These are phyloP conservation scores for Polymixis lichenea DNA, from an alignment of 2,888 invertebrate genomes.

Conservation along the genomic window DNA sequence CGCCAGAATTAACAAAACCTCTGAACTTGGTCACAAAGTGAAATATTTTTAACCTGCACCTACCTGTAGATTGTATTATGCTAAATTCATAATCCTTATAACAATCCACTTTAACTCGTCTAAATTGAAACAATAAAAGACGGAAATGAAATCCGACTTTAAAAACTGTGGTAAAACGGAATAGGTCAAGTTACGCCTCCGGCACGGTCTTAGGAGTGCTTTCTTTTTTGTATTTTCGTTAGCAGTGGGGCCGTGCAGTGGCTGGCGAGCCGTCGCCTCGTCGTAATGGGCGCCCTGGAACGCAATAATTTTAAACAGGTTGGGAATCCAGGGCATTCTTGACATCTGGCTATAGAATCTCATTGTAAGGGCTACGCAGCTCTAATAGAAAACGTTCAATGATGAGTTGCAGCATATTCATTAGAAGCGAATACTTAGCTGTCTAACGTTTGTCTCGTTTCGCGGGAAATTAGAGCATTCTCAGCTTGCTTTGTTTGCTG, in stretches of 20 bases:
- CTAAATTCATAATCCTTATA: constrained; percentile 43
- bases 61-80: constrained; percentile 28
- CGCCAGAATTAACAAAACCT: constrained; percentile 18
- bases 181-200: constrained; percentile 60
- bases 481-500: background rate
- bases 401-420: constrained; percentile 34
- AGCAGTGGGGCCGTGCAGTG: constrained; percentile 42
- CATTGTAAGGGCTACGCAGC: constrained; percentile 46
- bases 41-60: constrained; percentile 24
- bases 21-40: constrained; percentile 15
- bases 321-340: constrained; percentile 68
- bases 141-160: constrained; percentile 49
- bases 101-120: constrained; percentile 36
- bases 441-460: constrained; percentile 11
- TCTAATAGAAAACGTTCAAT: constrained; percentile 41
- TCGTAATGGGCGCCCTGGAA: constrained; percentile 67
- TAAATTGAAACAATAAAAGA: constrained; percentile 59
- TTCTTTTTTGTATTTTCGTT: constrained; percentile 57
- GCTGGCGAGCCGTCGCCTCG: constrained; percentile 48
- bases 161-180: constrained; percentile 58
- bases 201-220: constrained; percentile 42
- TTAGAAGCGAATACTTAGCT: constrained; percentile 18
- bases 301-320: constrained; percentile 72
- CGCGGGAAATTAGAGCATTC: background rate
- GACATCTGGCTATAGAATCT: constrained; percentile 50